Conservation (phyloP, 2,113 vertebrate genomes). For the Pao palembangensis region DNA sequence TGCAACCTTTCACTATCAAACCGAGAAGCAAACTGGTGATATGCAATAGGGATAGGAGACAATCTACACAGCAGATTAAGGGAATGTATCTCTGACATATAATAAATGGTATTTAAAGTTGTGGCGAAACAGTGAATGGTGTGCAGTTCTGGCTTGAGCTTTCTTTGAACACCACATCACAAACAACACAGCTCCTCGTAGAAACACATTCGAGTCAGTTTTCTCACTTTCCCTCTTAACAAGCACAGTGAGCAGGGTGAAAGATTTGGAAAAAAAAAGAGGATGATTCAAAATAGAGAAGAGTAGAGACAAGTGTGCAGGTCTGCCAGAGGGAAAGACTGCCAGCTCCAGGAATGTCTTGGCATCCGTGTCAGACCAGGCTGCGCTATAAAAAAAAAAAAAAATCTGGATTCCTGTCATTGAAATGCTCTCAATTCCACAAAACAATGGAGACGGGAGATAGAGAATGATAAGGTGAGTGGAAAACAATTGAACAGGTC, state of each 20-base stretch:
- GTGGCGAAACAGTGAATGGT: conserved; percentile 23
- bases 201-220: conserved; percentile 7
- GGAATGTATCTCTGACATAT: conserved; percentile 20
- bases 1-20: conserved; percentile 28
- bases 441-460: conserved; percentile 40
- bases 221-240: not conserved
- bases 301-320: conserved; percentile 17
- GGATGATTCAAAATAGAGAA: conserved; percentile 7
- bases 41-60: conserved; percentile 31
- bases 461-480: conserved; percentile 40
- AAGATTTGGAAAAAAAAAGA: conserved; percentile 11
- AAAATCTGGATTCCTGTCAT: conserved; percentile 44
- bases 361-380: conserved; percentile 35
- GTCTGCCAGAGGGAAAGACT: conserved; percentile 51
- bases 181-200: not conserved
- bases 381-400: conserved; percentile 24
- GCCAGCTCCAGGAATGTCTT: conserved; percentile 65
- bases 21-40: conserved; percentile 36
- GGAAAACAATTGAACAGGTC: conserved; percentile 39
- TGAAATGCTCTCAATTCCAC: conserved; percentile 43
- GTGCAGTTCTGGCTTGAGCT: conserved; percentile 9
- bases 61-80: conserved; percentile 7
- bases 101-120: conserved; percentile 28
- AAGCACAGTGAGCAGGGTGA: not conserved
- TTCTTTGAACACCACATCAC: conserved; percentile 1